These are phyloP conservation scores for Onthophagus taurus DNA, from an alignment of 1,140 invertebrate genomes.

Conservation along the genomic window DNA sequence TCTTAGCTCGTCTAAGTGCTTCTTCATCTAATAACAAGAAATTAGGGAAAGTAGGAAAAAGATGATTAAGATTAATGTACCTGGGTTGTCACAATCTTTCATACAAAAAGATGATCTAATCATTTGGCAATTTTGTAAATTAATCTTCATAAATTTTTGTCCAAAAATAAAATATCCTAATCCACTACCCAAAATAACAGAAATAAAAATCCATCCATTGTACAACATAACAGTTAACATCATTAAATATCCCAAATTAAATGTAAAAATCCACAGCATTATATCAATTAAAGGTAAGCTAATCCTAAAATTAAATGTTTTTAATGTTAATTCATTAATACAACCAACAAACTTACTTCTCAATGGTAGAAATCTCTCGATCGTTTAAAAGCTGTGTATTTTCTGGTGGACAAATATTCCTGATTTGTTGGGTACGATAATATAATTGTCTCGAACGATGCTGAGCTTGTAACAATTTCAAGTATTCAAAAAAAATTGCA, in stretches of 20 bases:
- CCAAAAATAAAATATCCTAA: slow-evolving; percentile 56
- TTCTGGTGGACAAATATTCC: slow-evolving; percentile 30
- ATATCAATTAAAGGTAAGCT: slow-evolving; percentile 28
- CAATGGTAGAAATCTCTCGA: background rate
- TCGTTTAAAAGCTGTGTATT: slow-evolving; percentile 20
- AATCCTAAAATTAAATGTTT: slow-evolving; percentile 21
- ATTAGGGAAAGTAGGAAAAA: background rate
- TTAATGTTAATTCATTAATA: background rate
- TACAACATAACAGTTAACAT: slow-evolving; percentile 88
- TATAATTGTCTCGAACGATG: slow-evolving; percentile 31
- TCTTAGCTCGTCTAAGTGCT: background rate
- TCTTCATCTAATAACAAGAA: slow-evolving; percentile 5
- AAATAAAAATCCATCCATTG: slow-evolving; percentile 70
- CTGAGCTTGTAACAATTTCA: slow-evolving; percentile 34
- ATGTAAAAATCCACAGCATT: slow-evolving; percentile 31
- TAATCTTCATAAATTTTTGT: slow-evolving; percentile 36
- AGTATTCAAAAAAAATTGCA: slow-evolving; percentile 33
- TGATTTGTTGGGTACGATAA: slow-evolving; percentile 29
- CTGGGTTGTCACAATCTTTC: slow-evolving; percentile 29
- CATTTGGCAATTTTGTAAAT: slow-evolving; percentile 36
- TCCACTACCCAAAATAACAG: slow-evolving; percentile 65
- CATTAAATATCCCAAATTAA: slow-evolving; percentile 63
- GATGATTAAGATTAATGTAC: slow-evolving; percentile 15
- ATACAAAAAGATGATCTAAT: slow-evolving; percentile 34
- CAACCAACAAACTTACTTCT: slow-evolving; percentile 2